Base-by-base conservation (phyloP, 1,140 invertebrate genomes). In the Cydia amplana region DNA sequence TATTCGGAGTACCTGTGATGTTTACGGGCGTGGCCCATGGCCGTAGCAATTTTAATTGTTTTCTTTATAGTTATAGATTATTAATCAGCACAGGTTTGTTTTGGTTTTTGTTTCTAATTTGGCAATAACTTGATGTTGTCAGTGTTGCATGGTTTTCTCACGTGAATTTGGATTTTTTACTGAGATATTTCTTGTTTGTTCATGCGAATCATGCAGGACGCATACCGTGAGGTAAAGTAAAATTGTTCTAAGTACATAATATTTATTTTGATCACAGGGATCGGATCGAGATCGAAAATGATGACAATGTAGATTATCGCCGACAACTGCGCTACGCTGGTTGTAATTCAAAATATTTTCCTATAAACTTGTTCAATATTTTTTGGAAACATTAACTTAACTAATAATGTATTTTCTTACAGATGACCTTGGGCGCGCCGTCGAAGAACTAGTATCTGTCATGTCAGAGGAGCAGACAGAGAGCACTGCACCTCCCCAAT, bases 381-480 rank as follows among this genome's bases (percentile, higher is more conserved):
- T 16, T 46, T 46, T 46, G 43, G 14, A 46, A 2, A 77, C 67
- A 67, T 79, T 72, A 55, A 55, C n/a, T 16, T n/a, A 49, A 3
- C 46, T 49, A 49, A 14, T 46, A 51, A 55, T 7, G 12, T 67
- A 65, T 75, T 75, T 51, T 80, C 12, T 85, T 94, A 9, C 92
- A 95, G 97, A 96, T 88, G 97, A 98, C 88, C 93, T 98, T 79
- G 96, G 96, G 28, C 96, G 96, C 93, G 97, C 96, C 75, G 96
- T 98, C 70, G 96, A 97, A 85, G 95, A 97, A 87, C 93, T 98
- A 81, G 97, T 98, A 77, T 97, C 96, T 74, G 96, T 97, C 49
- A 98, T 98, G 95, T 97, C 96, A 72, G 96, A 97, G 84, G 96
- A 97, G 82, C 94, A 95, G 40, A 64, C 36, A 18, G 81, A 74